Conservation (phyloP, 1,140 invertebrate genomes). For the Drosophila pseudoananassae region DNA sequence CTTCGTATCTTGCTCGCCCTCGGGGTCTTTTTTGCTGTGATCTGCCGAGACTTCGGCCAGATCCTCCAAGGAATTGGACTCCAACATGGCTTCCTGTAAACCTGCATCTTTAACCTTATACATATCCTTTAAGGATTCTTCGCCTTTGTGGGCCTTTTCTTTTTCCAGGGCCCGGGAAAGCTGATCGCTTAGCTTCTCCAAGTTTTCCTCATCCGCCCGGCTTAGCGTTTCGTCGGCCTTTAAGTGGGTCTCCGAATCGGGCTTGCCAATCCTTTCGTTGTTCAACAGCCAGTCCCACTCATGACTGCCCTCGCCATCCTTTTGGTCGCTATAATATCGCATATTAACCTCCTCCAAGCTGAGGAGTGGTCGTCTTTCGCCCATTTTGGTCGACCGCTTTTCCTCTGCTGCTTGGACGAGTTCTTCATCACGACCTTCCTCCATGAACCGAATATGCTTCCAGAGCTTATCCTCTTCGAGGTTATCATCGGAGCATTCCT, state of each 20-base stretch:
- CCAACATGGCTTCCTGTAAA: no score
- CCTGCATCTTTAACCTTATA: no score
- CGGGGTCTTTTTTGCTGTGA: neutral
- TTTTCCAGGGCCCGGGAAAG: slow-evolving; percentile 3
- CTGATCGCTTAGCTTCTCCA: slow-evolving; percentile 1
- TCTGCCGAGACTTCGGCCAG: neutral
- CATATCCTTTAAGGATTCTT: no score
- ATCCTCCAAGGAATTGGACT: neutral
- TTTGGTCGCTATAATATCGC: slow-evolving; percentile 18
- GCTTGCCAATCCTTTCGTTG: slow-evolving; percentile 12
- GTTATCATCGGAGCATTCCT: neutral
- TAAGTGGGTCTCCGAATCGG: neutral
- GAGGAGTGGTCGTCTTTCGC: neutral
- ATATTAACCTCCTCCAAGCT: slow-evolving; percentile 16
- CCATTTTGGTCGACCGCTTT: neutral
- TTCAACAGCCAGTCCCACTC: slow-evolving; percentile 62
- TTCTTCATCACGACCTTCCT: neutral
- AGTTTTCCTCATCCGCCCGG: slow-evolving; percentile 7
- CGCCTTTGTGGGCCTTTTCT: neutral
- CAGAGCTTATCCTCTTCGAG: neutral
- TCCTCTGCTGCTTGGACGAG: neutral
- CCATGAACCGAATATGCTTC: neutral
- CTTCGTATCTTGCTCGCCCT: neutral
- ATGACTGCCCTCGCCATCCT: neutral
- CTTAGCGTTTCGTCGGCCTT: slow-evolving; percentile 3